Percentiles rank a stretch among this genome's conserved stretches.
Conservation (phyloP, 2,888 invertebrate genomes). For the Bunonema sp. region DNA sequence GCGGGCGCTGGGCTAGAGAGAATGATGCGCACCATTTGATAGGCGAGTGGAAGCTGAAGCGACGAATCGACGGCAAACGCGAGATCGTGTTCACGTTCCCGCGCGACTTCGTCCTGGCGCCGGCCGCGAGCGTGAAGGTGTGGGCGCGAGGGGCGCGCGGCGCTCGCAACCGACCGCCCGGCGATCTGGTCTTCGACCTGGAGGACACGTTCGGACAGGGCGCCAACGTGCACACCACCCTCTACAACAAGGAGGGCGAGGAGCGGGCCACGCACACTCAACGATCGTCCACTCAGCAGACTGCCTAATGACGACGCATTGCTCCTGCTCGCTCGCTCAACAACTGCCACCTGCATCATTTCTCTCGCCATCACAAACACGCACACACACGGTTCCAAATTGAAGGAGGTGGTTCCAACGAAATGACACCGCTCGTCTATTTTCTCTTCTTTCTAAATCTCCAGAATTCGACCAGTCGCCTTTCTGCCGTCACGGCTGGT, state of each 20-base stretch:
- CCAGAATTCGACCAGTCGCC: too few relatives aligned
- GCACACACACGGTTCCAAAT: too few relatives aligned
- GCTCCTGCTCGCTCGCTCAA: too few relatives aligned
- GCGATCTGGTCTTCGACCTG: slow-evolving; percentile 23
- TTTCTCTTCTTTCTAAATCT: too few relatives aligned
- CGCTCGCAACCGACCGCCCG: slow-evolving; percentile 25
- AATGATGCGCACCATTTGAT: too few relatives aligned
- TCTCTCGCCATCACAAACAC: too few relatives aligned
- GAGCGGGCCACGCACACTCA: slow-evolving; percentile 10
- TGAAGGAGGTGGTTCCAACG: too few relatives aligned
- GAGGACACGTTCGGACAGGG: slow-evolving; percentile 36
- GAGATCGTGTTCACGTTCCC: slow-evolving; percentile 34
- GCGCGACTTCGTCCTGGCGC: slow-evolving; percentile 22
- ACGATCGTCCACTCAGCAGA: slow-evolving; percentile 2
- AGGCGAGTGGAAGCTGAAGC: slow-evolving; percentile 45
- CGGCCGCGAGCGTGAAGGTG: slow-evolving; percentile 25
- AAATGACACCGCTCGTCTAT: too few relatives aligned
- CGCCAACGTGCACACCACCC: slow-evolving; percentile 31
- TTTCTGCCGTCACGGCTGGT: too few relatives aligned
- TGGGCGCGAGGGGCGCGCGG: slow-evolving; percentile 26
- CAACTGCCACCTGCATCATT: too few relatives aligned
- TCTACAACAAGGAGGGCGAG: slow-evolving; percentile 36
- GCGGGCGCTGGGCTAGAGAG: too few relatives aligned
- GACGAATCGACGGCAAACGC: slow-evolving; percentile 29
- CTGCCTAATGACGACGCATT: too few relatives aligned